A percentile compares a stretch with the other conserved stretches of the same genome.
Conservation (phyloP, 2,797 vertebrate species). For the Tokudaia muenninki region DNA sequence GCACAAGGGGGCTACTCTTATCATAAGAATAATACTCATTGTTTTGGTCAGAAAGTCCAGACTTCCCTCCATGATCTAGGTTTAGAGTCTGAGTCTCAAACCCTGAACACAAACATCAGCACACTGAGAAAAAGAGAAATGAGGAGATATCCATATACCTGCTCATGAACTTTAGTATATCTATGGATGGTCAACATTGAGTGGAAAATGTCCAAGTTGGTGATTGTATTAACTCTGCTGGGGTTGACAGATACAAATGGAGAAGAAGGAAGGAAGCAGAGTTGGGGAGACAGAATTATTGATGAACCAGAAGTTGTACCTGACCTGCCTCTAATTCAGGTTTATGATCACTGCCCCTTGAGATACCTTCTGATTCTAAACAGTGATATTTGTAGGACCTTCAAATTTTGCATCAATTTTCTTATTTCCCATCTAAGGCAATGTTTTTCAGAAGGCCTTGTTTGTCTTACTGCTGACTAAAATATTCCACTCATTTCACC, state of each 20-base stretch:
- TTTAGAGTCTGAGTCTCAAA: background rate
- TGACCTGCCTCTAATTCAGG: background rate
- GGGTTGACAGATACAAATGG: background rate
- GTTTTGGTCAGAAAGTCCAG: background rate
- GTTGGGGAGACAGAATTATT: background rate
- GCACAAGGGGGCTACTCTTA: background rate
- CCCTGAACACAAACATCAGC: background rate
- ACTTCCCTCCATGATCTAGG: too few relatives aligned
- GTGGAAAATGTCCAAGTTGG: background rate
- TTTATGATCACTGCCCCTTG: background rate
- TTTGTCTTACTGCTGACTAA: background rate
- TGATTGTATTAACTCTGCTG: background rate
- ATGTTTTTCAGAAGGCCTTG: background rate
- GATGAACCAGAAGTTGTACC: background rate
- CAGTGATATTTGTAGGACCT: background rate
- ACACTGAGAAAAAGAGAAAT: background rate
- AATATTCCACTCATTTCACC: background rate
- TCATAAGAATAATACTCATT: background rate
- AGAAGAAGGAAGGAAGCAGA: background rate
- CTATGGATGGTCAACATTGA: background rate
- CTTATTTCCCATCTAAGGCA: background rate
- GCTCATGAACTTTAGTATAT: background rate
- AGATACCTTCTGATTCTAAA: background rate
- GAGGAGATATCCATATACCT: fast-evolving
- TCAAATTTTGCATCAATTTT: background rate